Conservation (phyloP, 2,888 invertebrate genomes). For the Trichacis sp. region DNA sequence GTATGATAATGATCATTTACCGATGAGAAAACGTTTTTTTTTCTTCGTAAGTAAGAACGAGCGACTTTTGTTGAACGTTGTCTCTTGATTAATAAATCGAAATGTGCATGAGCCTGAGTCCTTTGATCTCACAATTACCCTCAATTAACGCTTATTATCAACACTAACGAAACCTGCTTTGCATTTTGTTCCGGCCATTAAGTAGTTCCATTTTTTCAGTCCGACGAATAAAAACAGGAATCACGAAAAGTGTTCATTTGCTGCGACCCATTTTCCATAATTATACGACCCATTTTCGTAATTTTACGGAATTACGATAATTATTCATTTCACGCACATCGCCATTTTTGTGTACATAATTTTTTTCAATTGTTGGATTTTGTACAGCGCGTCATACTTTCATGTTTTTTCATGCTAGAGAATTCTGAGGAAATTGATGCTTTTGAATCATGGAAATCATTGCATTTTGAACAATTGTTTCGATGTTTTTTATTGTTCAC, state of each 20-base stretch:
- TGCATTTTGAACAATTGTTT: too few relatives aligned
- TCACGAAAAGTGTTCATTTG: constrained; percentile 61
- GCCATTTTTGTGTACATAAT: constrained; percentile 36
- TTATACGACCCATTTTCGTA: constrained; percentile 20
- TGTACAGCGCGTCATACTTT: too few relatives aligned
- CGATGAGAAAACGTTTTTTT: constrained; percentile 34
- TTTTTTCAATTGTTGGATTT: too few relatives aligned
- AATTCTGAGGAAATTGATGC: too few relatives aligned
- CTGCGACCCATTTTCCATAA: constrained; percentile 52
- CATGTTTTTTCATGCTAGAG: too few relatives aligned
- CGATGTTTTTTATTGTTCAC: too few relatives aligned
- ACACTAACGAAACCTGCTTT: constrained; percentile 50
- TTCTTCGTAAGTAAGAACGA: constrained; percentile 43
- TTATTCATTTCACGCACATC: too few relatives aligned
- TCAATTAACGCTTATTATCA: constrained; percentile 37
- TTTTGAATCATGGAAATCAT: too few relatives aligned
- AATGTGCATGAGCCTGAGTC: constrained; percentile 69
- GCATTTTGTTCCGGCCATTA: constrained; percentile 64
- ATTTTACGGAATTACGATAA: too few relatives aligned
- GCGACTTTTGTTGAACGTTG: constrained; percentile 65
- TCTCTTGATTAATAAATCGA: constrained; percentile 60
- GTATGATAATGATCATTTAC: constrained; percentile 42
- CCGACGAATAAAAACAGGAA: constrained; percentile 32
- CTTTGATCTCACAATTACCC: constrained; percentile 59
- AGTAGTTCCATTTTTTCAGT: too few relatives aligned